Conservation (phyloP, 2,888 invertebrate species). For the Dorcus hopei region DNA sequence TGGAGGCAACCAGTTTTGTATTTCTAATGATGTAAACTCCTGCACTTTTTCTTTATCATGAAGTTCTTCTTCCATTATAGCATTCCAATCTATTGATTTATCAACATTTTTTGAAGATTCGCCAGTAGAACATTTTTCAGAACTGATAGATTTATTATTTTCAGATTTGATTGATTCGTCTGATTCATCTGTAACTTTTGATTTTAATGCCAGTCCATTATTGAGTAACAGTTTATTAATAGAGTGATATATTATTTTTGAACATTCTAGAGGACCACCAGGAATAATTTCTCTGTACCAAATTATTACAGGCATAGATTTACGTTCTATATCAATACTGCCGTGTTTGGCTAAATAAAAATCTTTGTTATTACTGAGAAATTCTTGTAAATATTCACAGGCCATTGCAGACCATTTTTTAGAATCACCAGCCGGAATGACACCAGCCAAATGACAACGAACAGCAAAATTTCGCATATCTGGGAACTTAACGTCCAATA, state of each 20-base stretch:
- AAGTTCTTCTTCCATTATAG: slow-evolving; percentile 16
- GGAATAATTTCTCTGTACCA: slow-evolving; percentile 61
- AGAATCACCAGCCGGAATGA: slow-evolving; percentile 65
- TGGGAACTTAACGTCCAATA: slow-evolving; percentile 53
- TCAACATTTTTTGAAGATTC: not conserved
- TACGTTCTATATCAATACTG: slow-evolving; percentile 26
- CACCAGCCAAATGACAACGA: slow-evolving; percentile 66
- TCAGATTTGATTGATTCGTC: not conserved
- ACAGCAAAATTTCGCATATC: slow-evolving; percentile 57
- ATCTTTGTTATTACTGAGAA: slow-evolving; percentile 21
- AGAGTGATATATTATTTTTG: slow-evolving; percentile 60
- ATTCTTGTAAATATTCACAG: slow-evolving; percentile 54
- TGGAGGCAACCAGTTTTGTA: slow-evolving; percentile 61
- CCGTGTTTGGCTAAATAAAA: slow-evolving; percentile 25
- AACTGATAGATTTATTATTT: not conserved
- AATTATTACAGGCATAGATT: slow-evolving; percentile 57
- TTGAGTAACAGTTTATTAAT: slow-evolving; percentile 65
- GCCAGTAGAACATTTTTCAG: not conserved
- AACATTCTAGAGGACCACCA: slow-evolving; percentile 66
- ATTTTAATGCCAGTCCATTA: slow-evolving; percentile 50
- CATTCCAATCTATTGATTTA: slow-evolving; percentile 13
- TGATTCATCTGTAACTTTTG: not conserved
- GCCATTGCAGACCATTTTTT: slow-evolving; percentile 60
- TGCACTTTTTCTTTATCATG: slow-evolving; percentile 5
- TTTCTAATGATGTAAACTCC: not conserved